A percentile compares a stretch with the other conserved stretches of the same genome.
phyloP scores from a whole-genome alignment of 2,113 vertebrate species.

The Sapajus apella region DNA sequence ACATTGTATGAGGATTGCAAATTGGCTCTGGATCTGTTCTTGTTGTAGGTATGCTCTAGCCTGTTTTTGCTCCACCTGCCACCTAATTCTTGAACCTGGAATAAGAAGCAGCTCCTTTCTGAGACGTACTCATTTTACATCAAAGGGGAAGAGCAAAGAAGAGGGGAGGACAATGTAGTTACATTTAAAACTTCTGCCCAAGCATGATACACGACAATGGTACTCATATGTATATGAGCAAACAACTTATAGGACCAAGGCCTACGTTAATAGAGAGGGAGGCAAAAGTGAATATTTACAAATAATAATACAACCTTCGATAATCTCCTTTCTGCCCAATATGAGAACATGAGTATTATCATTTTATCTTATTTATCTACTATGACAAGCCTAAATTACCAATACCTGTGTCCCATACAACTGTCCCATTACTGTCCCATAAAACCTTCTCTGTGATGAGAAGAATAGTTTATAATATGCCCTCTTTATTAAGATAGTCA shows the following conservation, averaged over 20 bases:
- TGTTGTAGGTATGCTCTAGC: rapidly evolving
- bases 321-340: not conserved
- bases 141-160: not conserved
- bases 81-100: not conserved
- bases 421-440: not conserved
- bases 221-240: not conserved
- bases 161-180: not conserved
- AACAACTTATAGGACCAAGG: not conserved
- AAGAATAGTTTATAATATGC: not conserved
- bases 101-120: not conserved
- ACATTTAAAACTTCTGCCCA: not conserved
- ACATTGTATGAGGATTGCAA: not conserved
- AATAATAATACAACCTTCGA: not conserved
- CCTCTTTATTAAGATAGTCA: not conserved
- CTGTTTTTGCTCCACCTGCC: not conserved
- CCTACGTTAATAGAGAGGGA: not conserved
- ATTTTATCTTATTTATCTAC: not conserved
- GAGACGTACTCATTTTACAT: not conserved
- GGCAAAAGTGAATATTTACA: not conserved
- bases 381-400: not conserved
- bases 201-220: not conserved
- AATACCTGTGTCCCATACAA: not conserved
- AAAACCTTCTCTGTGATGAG: not conserved
- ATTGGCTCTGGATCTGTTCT: rapidly evolving
- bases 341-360: not conserved